Base-by-base conservation (phyloP, 1,140 invertebrate species). In the Lamellibrachia luymesi region DNA sequence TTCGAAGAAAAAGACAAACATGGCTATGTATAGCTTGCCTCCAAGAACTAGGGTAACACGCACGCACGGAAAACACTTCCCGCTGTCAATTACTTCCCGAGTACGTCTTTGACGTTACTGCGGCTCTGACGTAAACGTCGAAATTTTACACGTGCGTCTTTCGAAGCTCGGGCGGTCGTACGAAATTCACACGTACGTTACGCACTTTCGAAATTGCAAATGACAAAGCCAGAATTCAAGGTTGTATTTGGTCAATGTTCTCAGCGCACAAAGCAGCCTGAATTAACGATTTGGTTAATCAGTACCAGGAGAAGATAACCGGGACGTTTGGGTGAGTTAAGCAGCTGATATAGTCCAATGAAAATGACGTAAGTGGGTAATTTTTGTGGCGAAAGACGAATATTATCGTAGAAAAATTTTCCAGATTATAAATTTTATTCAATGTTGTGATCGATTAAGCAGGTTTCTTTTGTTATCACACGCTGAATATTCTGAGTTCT, bases 151-250 rank as follows among this genome's bases (percentile, higher is more conserved):
- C 64, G 64, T 22, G 64, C 64, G 64, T 80, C 13, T 80, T 80
- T 80, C 64, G 64, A 80, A 80, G 64, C 64, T 80, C 64, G 64
- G 7, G 7, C 64, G 64, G 13, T 80, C 64, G 6, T 80, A 80
- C 64, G 64, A 80, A 80, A 80, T 80, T 80, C 64, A 80, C 64
- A 80, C 64, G 64, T 80, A 80, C 64, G 64, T 80, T 80, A 80
- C 64, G 64, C 64, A 80, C 64, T 80, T 80, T 80, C 64, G 64
- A 80, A 80, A 80, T 80, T 80, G 64, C 64, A 80, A 80, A 22
- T 80, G 64, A 80, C 17, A 8, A 80, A 80, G 64, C 64, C 64
- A 80, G 64, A 80, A 10, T 22, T 80, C 64, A 22, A 80, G 64
- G 25, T 80, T 80, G 17, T 56, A 7, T 56, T 56, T 7, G 6